Conservation (phyloP, 2,888 invertebrate species). For the Tetrapedia diversipes region DNA sequence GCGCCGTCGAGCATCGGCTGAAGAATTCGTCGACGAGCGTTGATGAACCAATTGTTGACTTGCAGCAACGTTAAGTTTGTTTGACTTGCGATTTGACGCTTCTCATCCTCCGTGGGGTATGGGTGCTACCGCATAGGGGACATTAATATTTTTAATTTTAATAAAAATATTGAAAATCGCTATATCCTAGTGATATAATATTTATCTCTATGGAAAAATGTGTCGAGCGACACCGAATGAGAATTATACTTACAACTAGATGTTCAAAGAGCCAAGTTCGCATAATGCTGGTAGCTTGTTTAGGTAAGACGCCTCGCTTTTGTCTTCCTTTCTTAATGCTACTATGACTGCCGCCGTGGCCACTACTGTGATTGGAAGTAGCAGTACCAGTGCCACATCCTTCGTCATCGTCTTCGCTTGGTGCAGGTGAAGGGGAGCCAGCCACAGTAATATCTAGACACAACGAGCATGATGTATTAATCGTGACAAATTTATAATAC, state of each 20-base stretch:
- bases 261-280: slow-evolving; percentile 98
- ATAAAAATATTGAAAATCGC: background rate
- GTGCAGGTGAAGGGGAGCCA: slow-evolving; percentile 86
- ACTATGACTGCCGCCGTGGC: slow-evolving; percentile 83
- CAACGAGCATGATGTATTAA: slow-evolving; percentile 19
- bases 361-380: slow-evolving; percentile 84
- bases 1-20: slow-evolving; percentile 95
- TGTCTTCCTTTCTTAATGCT: slow-evolving; percentile 85
- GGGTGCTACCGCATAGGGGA: slow-evolving; percentile 88
- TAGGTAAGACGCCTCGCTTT: slow-evolving; percentile 95
- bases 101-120: slow-evolving; percentile 97
- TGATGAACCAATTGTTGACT: slow-evolving; percentile 97
- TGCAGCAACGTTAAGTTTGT: slow-evolving; percentile 94
- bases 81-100: slow-evolving; percentile 93
- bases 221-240: too few species aligned
- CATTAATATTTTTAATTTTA: background rate
- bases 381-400: slow-evolving; percentile 81
- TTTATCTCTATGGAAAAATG: too few species aligned
- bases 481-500: too few species aligned
- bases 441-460: slow-evolving; percentile 81
- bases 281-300: slow-evolving; percentile 98
- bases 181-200: background rate
- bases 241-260: slow-evolving; percentile 89
- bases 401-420: slow-evolving; percentile 82
- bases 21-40: slow-evolving; percentile 94